Evolutionary conservation across 1,140 invertebrate genomes (phyloP).

Genomic region (Papilio machaon): DNA sequence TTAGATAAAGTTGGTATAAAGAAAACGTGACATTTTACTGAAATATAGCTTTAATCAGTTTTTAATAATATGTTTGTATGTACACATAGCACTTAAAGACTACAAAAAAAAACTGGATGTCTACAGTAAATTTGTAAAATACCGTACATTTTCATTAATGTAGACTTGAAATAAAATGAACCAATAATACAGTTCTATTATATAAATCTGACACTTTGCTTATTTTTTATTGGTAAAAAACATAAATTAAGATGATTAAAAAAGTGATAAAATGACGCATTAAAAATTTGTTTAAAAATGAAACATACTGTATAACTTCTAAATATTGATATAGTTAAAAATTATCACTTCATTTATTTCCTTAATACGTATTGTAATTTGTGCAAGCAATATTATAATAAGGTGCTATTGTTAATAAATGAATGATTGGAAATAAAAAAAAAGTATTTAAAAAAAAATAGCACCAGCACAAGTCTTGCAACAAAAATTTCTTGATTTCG

Average conservation of each 20-base stretch:
- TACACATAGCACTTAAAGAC: conserved; percentile 74
- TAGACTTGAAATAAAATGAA: conserved; percentile 43
- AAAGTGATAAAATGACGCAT: not conserved
- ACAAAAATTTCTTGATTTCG: conserved; percentile 30
- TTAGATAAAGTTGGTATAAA: not conserved
- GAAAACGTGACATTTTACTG: conserved; percentile 56
- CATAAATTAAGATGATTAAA: not conserved
- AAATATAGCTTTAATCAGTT: conserved; percentile 81
- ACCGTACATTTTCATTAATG: conserved; percentile 57
- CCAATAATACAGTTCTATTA: conserved; percentile 37
- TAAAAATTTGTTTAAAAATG: conserved; percentile 2
- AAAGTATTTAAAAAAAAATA: conserved; percentile 46
- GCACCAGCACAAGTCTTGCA: conserved; percentile 46
- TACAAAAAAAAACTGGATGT: conserved; percentile 67
- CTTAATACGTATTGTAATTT: conserved; percentile 33
- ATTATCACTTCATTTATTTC: conserved; percentile 28
- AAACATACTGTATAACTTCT: conserved; percentile 29
- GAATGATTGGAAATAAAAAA: conserved; percentile 45
- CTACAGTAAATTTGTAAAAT: conserved; percentile 79
- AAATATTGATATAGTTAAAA: conserved; percentile 36
- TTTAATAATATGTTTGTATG: conserved; percentile 75
- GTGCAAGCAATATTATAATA: conserved; percentile 35
- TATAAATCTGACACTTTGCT: not conserved
- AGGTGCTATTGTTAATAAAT: conserved; percentile 42
- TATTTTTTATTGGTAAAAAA: conserved; percentile 7